Evolutionary conservation across 1,140 invertebrate genomes (phyloP).

Genomic region (Orchesella cincta): DNA sequence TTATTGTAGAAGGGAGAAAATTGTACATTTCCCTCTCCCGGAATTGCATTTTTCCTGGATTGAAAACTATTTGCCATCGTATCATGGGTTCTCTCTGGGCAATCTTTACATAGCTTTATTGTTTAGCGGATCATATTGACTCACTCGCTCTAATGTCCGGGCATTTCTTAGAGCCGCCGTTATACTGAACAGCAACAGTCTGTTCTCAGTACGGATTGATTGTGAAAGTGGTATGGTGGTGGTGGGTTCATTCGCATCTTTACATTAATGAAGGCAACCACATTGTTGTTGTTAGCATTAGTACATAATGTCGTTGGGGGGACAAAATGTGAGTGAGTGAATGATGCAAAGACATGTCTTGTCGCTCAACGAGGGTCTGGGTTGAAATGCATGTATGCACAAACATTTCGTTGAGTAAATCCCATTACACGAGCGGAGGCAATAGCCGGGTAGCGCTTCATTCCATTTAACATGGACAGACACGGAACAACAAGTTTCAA

Average conservation of each 20-base stretch:
- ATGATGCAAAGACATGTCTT: constrained; percentile 14
- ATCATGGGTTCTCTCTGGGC: too few species aligned
- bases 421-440: background rate
- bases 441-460: background rate
- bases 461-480: background rate
- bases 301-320: background rate
- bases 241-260: background rate
- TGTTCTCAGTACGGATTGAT: background rate
- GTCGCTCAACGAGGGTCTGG: constrained; percentile 17
- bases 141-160: background rate
- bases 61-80: constrained; percentile 25
- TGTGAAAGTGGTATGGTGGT: too few species aligned
- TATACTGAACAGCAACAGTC: background rate
- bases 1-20: constrained; percentile 20
- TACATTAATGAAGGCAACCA: constrained; percentile 15
- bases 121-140: constrained; percentile 13
- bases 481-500: constrained; percentile 15
- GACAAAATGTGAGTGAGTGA: constrained; percentile 22
- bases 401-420: background rate
- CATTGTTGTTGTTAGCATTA: constrained; percentile 10
- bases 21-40: background rate
- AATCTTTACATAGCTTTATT: constrained; percentile 6
- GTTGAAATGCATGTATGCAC: constrained; percentile 11
- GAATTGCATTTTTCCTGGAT: constrained; percentile 21
- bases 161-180: background rate